These are phyloP conservation scores for Cephalotes varians DNA, from an alignment of 2,888 invertebrate species.

Conservation along the genomic window DNA sequence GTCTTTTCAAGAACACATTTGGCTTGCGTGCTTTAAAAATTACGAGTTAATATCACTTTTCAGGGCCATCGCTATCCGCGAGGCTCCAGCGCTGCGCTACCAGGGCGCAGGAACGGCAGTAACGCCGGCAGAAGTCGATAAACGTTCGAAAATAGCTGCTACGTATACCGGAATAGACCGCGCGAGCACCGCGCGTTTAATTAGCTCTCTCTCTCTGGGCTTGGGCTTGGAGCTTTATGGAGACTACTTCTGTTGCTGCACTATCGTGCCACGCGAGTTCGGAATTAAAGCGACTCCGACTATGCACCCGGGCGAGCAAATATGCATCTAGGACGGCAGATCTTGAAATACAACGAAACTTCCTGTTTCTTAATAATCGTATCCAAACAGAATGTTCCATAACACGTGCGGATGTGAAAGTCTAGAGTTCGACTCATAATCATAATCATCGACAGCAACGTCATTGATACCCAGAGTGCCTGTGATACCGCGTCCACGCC, in stretches of 20 bases:
- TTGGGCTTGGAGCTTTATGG: slow-evolving; percentile 36
- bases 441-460: neutral
- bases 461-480: neutral
- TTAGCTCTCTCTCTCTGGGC: slow-evolving; percentile 59
- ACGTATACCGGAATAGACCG: slow-evolving; percentile 63
- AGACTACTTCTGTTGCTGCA: slow-evolving; percentile 16
- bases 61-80: slow-evolving; percentile 25
- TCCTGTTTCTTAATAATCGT: neutral
- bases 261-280: slow-evolving; percentile 2
- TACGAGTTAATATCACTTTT: slow-evolving; percentile 6
- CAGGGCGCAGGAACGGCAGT: slow-evolving; percentile 37
- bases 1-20: neutral
- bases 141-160: slow-evolving; percentile 70
- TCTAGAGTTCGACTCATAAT: neutral
- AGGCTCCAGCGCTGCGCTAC: slow-evolving; percentile 24
- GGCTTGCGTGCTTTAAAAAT: neutral
- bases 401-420: neutral
- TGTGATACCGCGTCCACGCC: neutral
- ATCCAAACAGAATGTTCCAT: neutral
- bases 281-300: slow-evolving; percentile 15
- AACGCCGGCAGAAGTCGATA: slow-evolving; percentile 69
- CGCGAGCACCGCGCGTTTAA: slow-evolving; percentile 62
- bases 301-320: neutral
- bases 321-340: slow-evolving; percentile 10
- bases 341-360: slow-evolving; percentile 9